Evolutionary conservation across 2,888 invertebrate genomes (phyloP), one percentile per base, ranked within the genome.

Genomic region (Pyrrhosoma nymphula): DNA sequence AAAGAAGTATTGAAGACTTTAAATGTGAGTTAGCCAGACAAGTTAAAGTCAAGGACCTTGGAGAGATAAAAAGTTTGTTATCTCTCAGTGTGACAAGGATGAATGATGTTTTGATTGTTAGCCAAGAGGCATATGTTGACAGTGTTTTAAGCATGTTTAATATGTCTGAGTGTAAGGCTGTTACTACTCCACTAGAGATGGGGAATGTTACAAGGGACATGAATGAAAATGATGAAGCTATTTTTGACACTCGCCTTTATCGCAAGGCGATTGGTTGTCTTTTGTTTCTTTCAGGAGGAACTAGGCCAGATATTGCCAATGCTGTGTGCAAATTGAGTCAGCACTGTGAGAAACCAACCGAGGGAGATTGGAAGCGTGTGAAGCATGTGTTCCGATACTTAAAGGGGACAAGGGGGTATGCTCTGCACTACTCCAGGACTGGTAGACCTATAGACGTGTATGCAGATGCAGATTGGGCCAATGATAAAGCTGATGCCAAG

Each of bases 301-400:
- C 89, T 26, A 89, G 89, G 47, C 47, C 55, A 39, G 89, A 47
- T 55, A 90, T 90, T 90, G 55, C 90, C 20, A 56, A 90, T 90
- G 56, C 90, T 39, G 90, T 90, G 26, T 90, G 90, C 56, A 55
- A 56, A 30, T 90, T 90, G 39, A 90, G 90, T 55, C 90, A 90
- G 56, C 56, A n/a, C n/a, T 90, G 90, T 90, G 90, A 23, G 56
- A 90, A 26, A 26, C 90, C 56, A 55, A 55, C 26, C 12, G n/a
- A 69, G 12, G 69, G 69, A 69, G 69, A 69, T n/a, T 90, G 55
- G 90, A 55, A 55, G 56, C 56, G 55, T 89, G 47, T 89, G 8
- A 89, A 89, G 89, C 89, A 89, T 89, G 89, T 89, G 89, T 69
- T 69, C 69, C 69, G 26, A 55, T 89, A 89, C 26, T 55, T 39